phyloP scores from a whole-genome alignment of 2,113 vertebrate genomes.

The Onychorhynchus coronatus region DNA sequence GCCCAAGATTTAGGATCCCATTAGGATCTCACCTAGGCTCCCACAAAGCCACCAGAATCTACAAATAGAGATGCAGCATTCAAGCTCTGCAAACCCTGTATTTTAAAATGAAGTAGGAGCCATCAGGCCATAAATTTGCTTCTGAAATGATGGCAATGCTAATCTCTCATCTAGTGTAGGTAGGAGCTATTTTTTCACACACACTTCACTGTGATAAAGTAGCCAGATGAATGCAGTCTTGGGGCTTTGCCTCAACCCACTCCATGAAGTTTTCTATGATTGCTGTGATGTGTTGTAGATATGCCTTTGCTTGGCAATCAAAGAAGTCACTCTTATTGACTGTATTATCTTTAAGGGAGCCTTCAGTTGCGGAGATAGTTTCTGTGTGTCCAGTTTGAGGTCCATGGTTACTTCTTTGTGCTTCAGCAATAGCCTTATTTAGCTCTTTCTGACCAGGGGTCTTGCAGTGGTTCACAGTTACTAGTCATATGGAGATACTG shows the following conservation, averaged over 20 bases:
- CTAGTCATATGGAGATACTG: background rate
- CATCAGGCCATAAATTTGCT: constrained; percentile 41
- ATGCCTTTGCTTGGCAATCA: background rate
- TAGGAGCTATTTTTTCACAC: background rate
- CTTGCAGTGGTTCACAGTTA: background rate
- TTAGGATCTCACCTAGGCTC: background rate
- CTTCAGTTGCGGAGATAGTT: background rate
- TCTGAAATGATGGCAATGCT: constrained; percentile 35
- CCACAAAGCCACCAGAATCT: background rate
- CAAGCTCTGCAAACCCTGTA: background rate
- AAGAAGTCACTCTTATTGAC: background rate
- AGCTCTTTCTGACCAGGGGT: background rate
- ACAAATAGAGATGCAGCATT: background rate
- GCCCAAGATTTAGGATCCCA: background rate
- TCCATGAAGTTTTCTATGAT: background rate
- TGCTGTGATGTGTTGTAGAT: background rate
- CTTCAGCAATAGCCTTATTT: background rate
- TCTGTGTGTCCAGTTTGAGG: background rate
- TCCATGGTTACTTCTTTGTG: background rate
- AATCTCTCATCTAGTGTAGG: constrained; percentile 27
- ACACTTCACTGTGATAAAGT: background rate
- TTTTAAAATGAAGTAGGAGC: constrained; percentile 37
- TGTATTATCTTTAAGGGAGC: background rate
- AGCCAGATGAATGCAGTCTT: background rate
- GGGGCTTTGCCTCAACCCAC: background rate